A percentile compares a stretch with the other conserved stretches of the same genome.
These are phyloP conservation scores for Phrynocephalus versicolor DNA, from an alignment of 2,113 vertebrate species.

Conservation along the genomic window DNA sequence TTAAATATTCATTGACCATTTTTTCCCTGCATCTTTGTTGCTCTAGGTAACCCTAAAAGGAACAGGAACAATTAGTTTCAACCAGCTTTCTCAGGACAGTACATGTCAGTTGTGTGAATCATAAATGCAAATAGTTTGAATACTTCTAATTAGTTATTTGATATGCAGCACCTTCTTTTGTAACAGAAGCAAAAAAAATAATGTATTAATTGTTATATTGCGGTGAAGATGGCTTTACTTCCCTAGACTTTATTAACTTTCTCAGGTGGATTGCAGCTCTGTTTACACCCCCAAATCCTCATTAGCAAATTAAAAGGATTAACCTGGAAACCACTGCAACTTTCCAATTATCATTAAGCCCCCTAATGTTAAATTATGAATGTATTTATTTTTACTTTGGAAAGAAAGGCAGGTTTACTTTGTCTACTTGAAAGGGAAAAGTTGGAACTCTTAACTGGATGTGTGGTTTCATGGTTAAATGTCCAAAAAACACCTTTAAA, in stretches of 20 bases:
- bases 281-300: background rate
- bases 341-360: background rate
- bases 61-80: constrained; percentile 1
- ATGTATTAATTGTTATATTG: background rate
- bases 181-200: background rate
- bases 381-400: background rate
- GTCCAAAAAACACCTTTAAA: too few species aligned
- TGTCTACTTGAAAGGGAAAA: background rate
- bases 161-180: background rate
- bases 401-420: background rate
- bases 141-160: constrained; percentile 1
- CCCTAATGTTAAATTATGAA: background rate
- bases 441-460: accelerated
- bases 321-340: accelerated
- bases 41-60: constrained; percentile 16
- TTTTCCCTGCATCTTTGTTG: background rate
- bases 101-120: background rate
- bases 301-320: background rate
- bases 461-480: background rate
- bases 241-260: background rate
- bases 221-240: background rate
- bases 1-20: background rate
- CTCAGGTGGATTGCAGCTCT: background rate
- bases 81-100: background rate
- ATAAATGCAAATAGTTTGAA: constrained; percentile 11